Percentiles rank a stretch among this genome's conserved stretches.
Conservation (phyloP, 2,113 vertebrate species). For the Cyprinodon tularosa region DNA sequence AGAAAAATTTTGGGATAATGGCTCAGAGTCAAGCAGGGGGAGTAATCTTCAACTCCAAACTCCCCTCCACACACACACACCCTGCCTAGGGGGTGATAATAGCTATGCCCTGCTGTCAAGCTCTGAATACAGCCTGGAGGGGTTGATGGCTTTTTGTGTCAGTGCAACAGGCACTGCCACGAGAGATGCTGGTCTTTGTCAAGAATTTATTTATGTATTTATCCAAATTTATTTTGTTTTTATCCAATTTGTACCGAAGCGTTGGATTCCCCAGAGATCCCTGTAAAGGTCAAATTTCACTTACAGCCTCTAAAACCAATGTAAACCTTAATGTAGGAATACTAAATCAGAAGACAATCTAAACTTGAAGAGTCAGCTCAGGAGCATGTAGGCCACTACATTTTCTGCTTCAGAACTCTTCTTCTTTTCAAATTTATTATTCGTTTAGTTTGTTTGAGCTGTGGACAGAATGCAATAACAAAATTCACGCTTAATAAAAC, state of each 20-base stretch:
- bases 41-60: slow-evolving; percentile 56
- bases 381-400: slow-evolving; percentile 1
- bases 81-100: slow-evolving; percentile 65
- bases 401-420: neutral
- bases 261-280: slow-evolving; percentile 3
- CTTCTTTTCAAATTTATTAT: slow-evolving; percentile 1
- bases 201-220: slow-evolving; percentile 5
- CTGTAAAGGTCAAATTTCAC: slow-evolving; percentile 37
- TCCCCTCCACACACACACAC: neutral
- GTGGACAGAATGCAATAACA: neutral
- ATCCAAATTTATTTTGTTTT: slow-evolving; percentile 17
- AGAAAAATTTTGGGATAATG: slow-evolving; percentile 62
- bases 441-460: slow-evolving; percentile 3
- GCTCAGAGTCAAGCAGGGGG: slow-evolving; percentile 55
- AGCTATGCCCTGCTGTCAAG: slow-evolving; percentile 43
- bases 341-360: neutral
- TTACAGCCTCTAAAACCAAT: slow-evolving; percentile 32
- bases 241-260: slow-evolving; percentile 3
- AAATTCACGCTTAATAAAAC: neutral
- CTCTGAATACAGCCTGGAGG: slow-evolving; percentile 26
- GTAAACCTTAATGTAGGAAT: slow-evolving; percentile 6
- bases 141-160: slow-evolving; percentile 24
- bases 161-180: slow-evolving; percentile 22
- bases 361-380: neutral
- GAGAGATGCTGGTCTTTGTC: slow-evolving; percentile 26